phyloP scores from a whole-genome alignment of 2,888 invertebrate genomes.

The Drosophila pegasa region DNA sequence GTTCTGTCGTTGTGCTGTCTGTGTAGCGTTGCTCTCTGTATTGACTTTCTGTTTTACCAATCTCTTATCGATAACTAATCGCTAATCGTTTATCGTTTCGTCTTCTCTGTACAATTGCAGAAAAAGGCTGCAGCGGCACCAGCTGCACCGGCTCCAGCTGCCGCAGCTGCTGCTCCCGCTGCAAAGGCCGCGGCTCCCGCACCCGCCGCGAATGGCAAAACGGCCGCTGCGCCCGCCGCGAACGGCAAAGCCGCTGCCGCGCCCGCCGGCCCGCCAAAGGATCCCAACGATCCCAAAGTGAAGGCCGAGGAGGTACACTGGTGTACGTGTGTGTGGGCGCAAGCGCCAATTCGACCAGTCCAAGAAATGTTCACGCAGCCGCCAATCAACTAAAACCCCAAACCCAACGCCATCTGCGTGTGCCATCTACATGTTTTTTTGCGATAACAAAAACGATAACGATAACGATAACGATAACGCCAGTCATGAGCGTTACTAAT shows the following conservation, averaged over 20 bases:
- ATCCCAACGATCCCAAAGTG: slow-evolving; percentile 82
- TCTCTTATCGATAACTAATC: slow-evolving; percentile 24
- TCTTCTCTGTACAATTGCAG: slow-evolving; percentile 60
- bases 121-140: slow-evolving; percentile 79
- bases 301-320: slow-evolving; percentile 83
- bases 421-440: slow-evolving; percentile 40
- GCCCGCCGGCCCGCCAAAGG: slow-evolving; percentile 81
- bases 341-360: slow-evolving; percentile 47
- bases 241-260: slow-evolving; percentile 64
- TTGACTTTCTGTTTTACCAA: neutral
- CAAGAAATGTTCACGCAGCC: slow-evolving; percentile 25
- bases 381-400: slow-evolving; percentile 7
- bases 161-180: slow-evolving; percentile 50
- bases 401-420: slow-evolving; percentile 42
- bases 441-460: slow-evolving; percentile 20
- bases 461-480: slow-evolving; percentile 4
- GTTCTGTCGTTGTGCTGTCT: slow-evolving; percentile 47
- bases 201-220: slow-evolving; percentile 49
- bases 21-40: slow-evolving; percentile 18
- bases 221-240: slow-evolving; percentile 68
- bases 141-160: slow-evolving; percentile 40
- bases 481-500: slow-evolving; percentile 24
- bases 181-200: slow-evolving; percentile 64
- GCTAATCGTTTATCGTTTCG: neutral
- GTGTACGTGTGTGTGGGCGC: slow-evolving; percentile 73